Evolutionary conservation across 2,113 vertebrate species (phyloP).

Genomic region (Neofelis nebulosa): DNA sequence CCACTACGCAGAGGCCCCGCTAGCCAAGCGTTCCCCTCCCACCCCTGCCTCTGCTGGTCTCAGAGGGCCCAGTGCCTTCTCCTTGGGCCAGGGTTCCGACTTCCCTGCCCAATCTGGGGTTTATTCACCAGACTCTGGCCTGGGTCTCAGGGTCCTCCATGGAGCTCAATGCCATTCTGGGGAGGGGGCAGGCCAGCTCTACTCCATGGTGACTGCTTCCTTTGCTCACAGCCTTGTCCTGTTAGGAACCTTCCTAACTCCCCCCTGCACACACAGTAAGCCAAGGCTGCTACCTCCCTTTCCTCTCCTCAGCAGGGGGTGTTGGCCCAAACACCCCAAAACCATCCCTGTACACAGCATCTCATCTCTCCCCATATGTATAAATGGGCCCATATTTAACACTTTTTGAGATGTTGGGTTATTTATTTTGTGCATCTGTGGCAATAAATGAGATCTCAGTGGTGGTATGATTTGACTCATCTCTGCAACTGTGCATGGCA

Average conservation of each 20-base stretch:
- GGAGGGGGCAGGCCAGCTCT: background rate
- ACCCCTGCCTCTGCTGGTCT: background rate
- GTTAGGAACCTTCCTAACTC: background rate
- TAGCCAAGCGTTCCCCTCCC: background rate
- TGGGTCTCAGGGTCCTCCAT: no score
- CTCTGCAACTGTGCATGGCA: conserved; percentile 36
- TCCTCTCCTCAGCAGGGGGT: background rate
- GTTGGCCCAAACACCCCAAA: background rate
- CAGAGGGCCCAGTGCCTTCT: background rate
- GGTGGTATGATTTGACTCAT: conserved; percentile 54
- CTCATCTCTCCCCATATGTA: conserved; percentile 39
- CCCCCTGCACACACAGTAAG: background rate
- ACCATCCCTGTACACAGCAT: background rate
- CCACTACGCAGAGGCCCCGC: background rate
- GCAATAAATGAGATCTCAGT: conserved; percentile 77
- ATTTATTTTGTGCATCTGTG: conserved; percentile 81
- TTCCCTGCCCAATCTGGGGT: background rate
- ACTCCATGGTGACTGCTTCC: background rate
- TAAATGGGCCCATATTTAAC: conserved; percentile 76
- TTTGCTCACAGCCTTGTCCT: background rate
- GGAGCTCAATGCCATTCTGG: background rate
- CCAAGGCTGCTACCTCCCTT: conserved; percentile 47
- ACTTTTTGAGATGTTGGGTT: conserved; percentile 71
- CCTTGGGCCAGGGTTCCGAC: background rate
- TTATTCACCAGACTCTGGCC: background rate